These are phyloP conservation scores for Australoheros scitulus DNA, from an alignment of 2,113 vertebrate genomes.

Conservation along the genomic window DNA sequence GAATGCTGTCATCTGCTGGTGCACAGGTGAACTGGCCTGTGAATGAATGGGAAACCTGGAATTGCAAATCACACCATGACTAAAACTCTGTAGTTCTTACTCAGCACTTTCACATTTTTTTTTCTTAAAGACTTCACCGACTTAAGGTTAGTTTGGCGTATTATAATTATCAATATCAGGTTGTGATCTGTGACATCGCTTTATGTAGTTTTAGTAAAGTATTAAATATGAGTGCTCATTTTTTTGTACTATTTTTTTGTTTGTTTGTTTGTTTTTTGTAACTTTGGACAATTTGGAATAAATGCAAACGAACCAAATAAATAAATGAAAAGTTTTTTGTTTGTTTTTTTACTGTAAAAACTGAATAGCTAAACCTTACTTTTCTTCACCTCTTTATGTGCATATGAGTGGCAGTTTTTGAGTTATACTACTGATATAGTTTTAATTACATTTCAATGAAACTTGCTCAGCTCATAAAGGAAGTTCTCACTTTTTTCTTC, in stretches of 20 bases:
- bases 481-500: neutral
- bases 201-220: neutral
- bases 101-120: neutral
- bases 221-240: neutral
- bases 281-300: no score
- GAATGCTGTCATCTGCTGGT: constrained; percentile 58
- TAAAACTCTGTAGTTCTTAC: neutral
- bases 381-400: no score
- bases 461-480: no score
- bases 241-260: neutral
- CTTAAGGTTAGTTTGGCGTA: neutral
- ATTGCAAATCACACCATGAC: neutral
- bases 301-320: neutral
- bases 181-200: neutral
- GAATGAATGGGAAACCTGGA: neutral
- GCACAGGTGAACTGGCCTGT: constrained; percentile 24
- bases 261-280: no score
- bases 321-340: neutral
- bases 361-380: neutral
- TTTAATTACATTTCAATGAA: no score
- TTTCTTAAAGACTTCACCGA: neutral
- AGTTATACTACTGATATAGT: no score
- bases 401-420: no score
- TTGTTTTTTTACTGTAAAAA: neutral
- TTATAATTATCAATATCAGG: neutral